These are phyloP conservation scores for Cyrtonyx montezumae DNA, from an alignment of 2,113 vertebrate species.

Conservation along the genomic window DNA sequence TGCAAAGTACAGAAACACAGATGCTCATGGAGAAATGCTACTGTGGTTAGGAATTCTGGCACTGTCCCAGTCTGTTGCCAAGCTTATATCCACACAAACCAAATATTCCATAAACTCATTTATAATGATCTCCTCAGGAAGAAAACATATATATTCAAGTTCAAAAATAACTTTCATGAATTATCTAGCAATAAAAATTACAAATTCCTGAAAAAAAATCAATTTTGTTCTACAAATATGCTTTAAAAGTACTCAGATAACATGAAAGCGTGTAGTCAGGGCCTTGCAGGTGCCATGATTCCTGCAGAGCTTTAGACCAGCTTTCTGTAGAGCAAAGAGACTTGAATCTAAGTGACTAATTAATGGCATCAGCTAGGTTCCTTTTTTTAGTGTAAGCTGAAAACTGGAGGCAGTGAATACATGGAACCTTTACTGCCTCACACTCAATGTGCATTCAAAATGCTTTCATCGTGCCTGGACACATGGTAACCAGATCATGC, in stretches of 20 bases:
- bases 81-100: background rate
- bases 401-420: background rate
- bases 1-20: background rate
- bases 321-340: background rate
- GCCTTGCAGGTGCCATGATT: background rate
- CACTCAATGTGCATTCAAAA: background rate
- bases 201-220: background rate
- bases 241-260: background rate
- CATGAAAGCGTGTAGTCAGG: background rate
- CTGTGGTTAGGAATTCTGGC: background rate
- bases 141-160: background rate
- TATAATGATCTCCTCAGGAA: background rate
- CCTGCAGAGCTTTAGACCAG: background rate
- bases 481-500: background rate
- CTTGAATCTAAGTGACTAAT: background rate
- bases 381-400: background rate
- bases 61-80: background rate
- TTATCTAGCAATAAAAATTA: background rate
- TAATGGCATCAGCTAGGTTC: background rate
- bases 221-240: background rate
- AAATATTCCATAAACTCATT: background rate
- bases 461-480: background rate
- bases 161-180: background rate
- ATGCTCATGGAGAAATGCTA: background rate
- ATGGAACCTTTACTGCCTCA: background rate